phyloP scores from a whole-genome alignment of 2,113 vertebrate species.

The Chamaetylas fuelleborni region DNA sequence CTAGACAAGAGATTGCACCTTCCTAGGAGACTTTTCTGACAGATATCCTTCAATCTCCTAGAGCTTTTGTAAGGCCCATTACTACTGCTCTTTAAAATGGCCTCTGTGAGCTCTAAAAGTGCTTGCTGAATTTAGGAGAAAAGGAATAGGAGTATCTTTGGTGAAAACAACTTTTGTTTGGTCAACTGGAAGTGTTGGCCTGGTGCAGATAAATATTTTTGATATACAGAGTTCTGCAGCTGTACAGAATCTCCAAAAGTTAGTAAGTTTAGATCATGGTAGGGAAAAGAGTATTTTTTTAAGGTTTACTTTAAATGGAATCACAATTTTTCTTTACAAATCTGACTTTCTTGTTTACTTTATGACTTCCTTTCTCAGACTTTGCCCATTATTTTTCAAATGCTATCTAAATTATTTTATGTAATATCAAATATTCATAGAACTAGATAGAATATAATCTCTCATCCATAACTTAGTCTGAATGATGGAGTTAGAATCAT shows the following conservation, averaged over 20 bases:
- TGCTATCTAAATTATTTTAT: not conserved
- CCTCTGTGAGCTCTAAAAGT: not conserved
- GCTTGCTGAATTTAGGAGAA: not conserved
- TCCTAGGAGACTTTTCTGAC: not conserved
- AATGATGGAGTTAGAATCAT: not conserved
- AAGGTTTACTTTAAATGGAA: not conserved
- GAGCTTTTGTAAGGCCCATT: not conserved
- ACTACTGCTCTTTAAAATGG: not conserved
- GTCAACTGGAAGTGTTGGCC: not conserved
- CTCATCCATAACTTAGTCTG: not conserved
- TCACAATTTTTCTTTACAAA: not conserved
- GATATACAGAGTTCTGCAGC: not conserved
- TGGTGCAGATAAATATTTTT: not conserved
- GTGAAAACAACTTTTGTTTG: not conserved
- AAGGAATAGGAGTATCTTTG: not conserved
- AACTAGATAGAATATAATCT: not conserved
- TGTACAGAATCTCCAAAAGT: not conserved
- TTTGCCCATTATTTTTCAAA: not conserved
- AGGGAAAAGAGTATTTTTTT: not conserved
- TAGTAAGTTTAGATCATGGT: not conserved
- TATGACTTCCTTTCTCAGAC: not conserved
- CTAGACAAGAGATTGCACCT: not conserved
- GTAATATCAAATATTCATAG: not conserved
- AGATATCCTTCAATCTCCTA: not conserved
- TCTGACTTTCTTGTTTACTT: not conserved